Conservation (phyloP, 2,113 vertebrate species). For the Isichthys henryi region DNA sequence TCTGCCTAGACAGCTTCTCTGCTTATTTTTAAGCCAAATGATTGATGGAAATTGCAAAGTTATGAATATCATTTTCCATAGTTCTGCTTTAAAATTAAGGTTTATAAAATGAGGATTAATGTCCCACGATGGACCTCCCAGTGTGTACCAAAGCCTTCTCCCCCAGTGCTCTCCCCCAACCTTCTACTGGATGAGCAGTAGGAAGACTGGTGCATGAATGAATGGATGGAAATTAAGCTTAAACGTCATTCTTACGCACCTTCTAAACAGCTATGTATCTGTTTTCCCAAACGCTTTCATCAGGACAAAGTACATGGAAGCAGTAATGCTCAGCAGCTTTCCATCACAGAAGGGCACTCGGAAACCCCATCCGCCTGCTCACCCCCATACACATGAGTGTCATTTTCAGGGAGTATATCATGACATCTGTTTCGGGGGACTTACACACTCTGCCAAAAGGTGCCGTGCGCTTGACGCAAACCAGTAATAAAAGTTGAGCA, state of each 20-base stretch:
- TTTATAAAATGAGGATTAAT: neutral
- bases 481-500: slow-evolving; percentile 87
- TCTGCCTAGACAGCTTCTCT: neutral
- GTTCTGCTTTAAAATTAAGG: neutral
- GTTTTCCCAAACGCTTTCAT: neutral
- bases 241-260: neutral
- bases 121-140: neutral
- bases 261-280: neutral
- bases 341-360: neutral
- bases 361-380: neutral
- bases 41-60: neutral
- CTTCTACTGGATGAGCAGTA: neutral
- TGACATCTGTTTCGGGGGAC: slow-evolving; percentile 51
- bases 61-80: neutral
- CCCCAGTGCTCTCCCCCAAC: neutral
- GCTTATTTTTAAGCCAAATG: neutral
- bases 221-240: neutral
- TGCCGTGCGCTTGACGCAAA: slow-evolving; percentile 62
- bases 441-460: slow-evolving; percentile 48
- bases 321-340: neutral
- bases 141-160: neutral
- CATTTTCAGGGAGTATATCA: slow-evolving; percentile 56
- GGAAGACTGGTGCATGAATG: neutral
- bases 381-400: slow-evolving; percentile 39
- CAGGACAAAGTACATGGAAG: neutral